phyloP scores from a whole-genome alignment of 2,888 invertebrate genomes.

The Stenchaetothrips biformis region DNA sequence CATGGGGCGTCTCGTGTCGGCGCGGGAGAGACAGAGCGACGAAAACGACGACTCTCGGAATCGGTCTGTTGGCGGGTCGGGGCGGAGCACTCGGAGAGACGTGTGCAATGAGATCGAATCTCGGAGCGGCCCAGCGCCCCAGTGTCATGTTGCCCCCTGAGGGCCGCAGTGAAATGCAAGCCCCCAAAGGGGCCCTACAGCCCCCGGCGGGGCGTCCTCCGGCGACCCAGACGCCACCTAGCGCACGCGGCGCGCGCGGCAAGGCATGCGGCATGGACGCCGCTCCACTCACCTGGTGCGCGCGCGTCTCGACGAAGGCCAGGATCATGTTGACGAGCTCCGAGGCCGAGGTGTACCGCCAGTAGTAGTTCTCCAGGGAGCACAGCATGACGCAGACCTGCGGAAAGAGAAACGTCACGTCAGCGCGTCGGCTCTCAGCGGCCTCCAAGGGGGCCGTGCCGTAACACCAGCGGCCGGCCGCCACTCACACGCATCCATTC shows the following conservation, averaged over 20 bases:
- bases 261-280: too few relatives aligned
- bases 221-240: too few relatives aligned
- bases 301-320: slow-evolving; percentile 81
- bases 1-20: too few relatives aligned
- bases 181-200: not conserved
- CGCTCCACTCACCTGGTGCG: slow-evolving; percentile 55
- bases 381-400: slow-evolving; percentile 88
- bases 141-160: not conserved
- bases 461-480: too few relatives aligned
- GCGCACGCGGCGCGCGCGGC: not conserved
- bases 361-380: slow-evolving; percentile 88
- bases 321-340: slow-evolving; percentile 92
- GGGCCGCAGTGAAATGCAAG: not conserved
- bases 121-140: not conserved
- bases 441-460: too few relatives aligned
- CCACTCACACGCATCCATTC: too few relatives aligned
- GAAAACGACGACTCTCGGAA: too few relatives aligned
- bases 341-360: slow-evolving; percentile 90
- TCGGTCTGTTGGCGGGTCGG: too few relatives aligned
- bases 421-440: too few relatives aligned
- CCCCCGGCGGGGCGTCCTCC: not conserved
- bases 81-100: too few relatives aligned
- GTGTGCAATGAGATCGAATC: too few relatives aligned
- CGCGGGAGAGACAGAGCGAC: too few relatives aligned
- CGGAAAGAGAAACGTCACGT: slow-evolving; percentile 36